Conservation (phyloP, 2,888 invertebrate species). For the Drosophila mulleri region DNA sequence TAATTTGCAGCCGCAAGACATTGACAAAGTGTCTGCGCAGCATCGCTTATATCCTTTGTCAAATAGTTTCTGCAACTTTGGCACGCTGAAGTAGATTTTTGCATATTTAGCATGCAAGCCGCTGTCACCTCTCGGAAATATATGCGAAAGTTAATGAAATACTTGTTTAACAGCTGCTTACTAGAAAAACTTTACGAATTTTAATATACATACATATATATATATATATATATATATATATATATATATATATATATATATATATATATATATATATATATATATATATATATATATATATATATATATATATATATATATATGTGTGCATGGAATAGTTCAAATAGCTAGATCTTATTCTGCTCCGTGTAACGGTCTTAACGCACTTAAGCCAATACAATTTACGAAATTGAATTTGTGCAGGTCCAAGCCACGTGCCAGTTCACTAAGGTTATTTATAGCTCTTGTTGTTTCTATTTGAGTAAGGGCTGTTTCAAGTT, state of each 20-base stretch:
- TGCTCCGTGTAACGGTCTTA: not conserved
- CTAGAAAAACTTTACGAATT: not conserved
- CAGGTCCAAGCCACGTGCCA: not conserved
- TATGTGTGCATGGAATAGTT: not conserved
- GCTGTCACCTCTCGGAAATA: constrained; percentile 34
- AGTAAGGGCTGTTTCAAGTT: constrained; percentile 31
- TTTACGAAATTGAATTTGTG: constrained; percentile 32
- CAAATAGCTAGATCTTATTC: not conserved
- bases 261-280: no score
- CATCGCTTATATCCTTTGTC: constrained; percentile 29
- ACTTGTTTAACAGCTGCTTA: not conserved
- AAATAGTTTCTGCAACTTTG: constrained; percentile 40
- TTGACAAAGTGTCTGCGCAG: constrained; percentile 62
- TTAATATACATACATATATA: no score
- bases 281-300: no score
- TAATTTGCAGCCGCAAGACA: constrained; percentile 67
- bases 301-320: no score
- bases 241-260: no score
- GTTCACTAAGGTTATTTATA: constrained; percentile 50
- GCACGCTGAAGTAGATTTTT: constrained; percentile 54
- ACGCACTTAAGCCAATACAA: constrained; percentile 20
- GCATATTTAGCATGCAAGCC: constrained; percentile 48
- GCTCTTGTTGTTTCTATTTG: constrained; percentile 46
- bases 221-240: no score
- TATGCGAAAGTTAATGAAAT: constrained; percentile 2